Evolutionary conservation across 2,888 invertebrate genomes (phyloP).

Genomic region (Cheilosia scutellata): DNA sequence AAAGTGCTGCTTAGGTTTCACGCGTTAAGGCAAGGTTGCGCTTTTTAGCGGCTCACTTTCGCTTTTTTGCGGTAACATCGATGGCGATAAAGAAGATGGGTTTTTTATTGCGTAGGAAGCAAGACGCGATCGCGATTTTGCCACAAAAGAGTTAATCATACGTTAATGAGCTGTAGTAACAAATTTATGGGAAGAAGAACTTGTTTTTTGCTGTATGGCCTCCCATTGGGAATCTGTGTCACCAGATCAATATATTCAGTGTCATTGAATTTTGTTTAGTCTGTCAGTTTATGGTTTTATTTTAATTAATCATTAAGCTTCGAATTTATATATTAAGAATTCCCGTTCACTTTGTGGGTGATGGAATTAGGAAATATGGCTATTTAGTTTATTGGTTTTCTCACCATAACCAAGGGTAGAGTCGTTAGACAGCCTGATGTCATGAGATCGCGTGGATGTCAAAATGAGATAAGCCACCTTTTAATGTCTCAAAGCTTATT

Average conservation of each 20-base stretch:
- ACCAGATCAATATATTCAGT: constrained; percentile 12
- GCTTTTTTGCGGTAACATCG: constrained; percentile 9
- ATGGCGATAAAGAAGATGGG: neutral
- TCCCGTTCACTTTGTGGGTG: constrained; percentile 6
- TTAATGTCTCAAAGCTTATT: too few relatives aligned
- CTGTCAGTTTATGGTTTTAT: neutral
- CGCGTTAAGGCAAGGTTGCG: neutral
- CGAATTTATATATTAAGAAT: neutral
- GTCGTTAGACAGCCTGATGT: too few relatives aligned
- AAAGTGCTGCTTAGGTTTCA: neutral
- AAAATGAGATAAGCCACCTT: too few relatives aligned
- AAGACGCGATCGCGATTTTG: constrained; percentile 11
- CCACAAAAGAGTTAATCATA: constrained; percentile 17
- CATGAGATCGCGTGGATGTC: too few relatives aligned
- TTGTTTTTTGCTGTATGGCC: constrained; percentile 25
- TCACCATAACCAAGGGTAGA: too few relatives aligned
- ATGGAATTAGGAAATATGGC: neutral
- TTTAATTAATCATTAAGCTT: neutral
- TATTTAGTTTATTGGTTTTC: too few relatives aligned
- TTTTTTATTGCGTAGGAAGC: constrained; percentile 32
- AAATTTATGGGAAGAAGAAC: constrained; percentile 30
- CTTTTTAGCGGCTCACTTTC: constrained; percentile 9
- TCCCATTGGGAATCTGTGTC: constrained; percentile 23
- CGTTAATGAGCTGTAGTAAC: constrained; percentile 34
- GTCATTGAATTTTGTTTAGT: constrained; percentile 6